Percentiles rank a stretch among this genome's conserved stretches.
These are phyloP conservation scores for Aurelia sp. DNA, from an alignment of 30 jellyfish, hydroid and myxozoan genomes.

Conservation along the genomic window DNA sequence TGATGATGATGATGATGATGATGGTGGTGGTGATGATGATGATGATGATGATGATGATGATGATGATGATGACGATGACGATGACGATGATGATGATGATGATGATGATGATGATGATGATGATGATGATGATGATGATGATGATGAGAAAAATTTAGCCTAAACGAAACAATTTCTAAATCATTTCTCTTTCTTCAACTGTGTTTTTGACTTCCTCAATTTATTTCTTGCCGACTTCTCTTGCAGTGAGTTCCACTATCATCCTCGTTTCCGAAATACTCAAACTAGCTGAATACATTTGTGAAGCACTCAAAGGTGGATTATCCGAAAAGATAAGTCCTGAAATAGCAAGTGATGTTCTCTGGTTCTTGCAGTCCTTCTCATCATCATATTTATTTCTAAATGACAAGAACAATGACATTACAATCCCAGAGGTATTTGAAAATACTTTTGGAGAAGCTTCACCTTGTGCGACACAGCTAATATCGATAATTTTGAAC, in stretches of 20 bases:
- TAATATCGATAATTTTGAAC: conserved; percentile 54
- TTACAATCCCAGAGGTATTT: conserved; percentile 30
- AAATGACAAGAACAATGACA: conserved; percentile 23
- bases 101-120: no score
- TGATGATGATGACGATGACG: no score
- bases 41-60: no score
- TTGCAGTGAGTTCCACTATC: conserved; percentile 75
- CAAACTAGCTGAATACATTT: conserved; percentile 58
- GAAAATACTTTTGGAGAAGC: conserved; percentile 58
- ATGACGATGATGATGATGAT: no score
- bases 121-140: no score
- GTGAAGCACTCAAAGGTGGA: conserved; percentile 60
- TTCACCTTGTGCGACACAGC: conserved; percentile 57
- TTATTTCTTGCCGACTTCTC: background rate
- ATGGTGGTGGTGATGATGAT: background rate
- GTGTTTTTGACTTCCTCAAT: background rate
- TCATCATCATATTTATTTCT: conserved; percentile 61
- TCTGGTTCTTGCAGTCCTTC: conserved; percentile 83
- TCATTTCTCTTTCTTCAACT: no score
- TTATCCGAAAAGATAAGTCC: conserved; percentile 76
- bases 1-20: background rate
- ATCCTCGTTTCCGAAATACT: conserved; percentile 55
- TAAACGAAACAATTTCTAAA: no score
- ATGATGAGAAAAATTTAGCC: no score
- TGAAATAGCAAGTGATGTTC: conserved; percentile 80